These are phyloP conservation scores for Asobara japonica DNA, from an alignment of 1,140 invertebrate genomes.

Conservation along the genomic window DNA sequence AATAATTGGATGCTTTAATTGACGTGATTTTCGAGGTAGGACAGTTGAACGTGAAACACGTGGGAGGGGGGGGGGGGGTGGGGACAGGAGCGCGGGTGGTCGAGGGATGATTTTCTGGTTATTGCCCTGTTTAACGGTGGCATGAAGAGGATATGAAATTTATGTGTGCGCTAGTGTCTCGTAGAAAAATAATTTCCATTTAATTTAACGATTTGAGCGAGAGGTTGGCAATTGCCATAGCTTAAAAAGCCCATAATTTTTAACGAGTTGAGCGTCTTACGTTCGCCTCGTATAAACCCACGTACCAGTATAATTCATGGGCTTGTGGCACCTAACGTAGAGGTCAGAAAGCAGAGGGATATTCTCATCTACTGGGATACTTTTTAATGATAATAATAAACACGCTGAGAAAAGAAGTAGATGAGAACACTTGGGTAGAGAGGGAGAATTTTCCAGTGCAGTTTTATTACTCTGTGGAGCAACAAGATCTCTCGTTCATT, in stretches of 20 bases:
- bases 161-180: neutral
- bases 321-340: neutral
- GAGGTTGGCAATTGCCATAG: neutral
- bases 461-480: neutral
- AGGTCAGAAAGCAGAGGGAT: neutral
- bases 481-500: neutral
- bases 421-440: neutral
- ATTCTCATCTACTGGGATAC: neutral
- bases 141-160: neutral
- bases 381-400: slow-evolving; percentile 11
- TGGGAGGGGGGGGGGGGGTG: neutral
- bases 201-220: slow-evolving; percentile 14
- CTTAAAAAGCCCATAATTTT: neutral
- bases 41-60: neutral
- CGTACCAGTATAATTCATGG: neutral
- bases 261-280: slow-evolving; percentile 16
- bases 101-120: neutral
- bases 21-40: too few relatives aligned
- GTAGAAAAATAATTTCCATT: slow-evolving; percentile 16
- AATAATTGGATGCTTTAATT: too few relatives aligned
- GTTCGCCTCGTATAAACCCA: neutral
- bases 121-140: neutral
- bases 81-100: too few relatives aligned
- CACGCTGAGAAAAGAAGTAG: neutral
- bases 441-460: slow-evolving; percentile 1